Conservation (phyloP, 1,140 invertebrate genomes). For the Apolygus lucorum region DNA sequence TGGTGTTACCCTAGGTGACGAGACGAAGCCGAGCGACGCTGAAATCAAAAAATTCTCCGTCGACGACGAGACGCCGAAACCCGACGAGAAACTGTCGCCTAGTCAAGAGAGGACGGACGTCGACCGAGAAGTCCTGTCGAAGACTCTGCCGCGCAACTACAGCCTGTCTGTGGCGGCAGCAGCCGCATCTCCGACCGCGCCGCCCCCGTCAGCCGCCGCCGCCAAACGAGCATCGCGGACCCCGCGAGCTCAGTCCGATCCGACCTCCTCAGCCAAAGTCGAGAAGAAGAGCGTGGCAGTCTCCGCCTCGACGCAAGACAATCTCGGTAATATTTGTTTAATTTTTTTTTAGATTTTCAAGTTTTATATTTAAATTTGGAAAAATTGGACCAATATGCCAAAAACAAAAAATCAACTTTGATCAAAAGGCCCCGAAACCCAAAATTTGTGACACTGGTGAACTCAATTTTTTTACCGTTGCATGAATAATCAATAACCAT, state of each 20-base stretch:
- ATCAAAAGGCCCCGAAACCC: too few relatives aligned
- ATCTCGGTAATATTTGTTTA: constrained; percentile 20
- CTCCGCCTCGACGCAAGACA: constrained; percentile 27
- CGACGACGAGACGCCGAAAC: not conserved
- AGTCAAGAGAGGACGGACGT: constrained; percentile 21
- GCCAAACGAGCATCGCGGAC: constrained; percentile 7
- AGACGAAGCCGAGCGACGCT: not conserved
- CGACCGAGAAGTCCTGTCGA: constrained; percentile 22
- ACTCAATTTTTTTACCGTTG: too few relatives aligned
- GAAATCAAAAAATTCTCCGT: not conserved
- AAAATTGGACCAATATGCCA: too few relatives aligned
- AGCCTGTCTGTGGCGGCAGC: constrained; percentile 16
- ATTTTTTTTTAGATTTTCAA: not conserved
- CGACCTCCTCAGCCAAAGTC: constrained; percentile 28
- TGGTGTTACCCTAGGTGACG: not conserved
- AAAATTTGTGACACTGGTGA: too few relatives aligned
- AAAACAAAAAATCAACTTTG: too few relatives aligned
- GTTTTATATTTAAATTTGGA: too few relatives aligned
- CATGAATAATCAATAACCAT: too few relatives aligned
- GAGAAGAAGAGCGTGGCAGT: constrained; percentile 25
- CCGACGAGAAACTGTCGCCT: constrained; percentile 19
- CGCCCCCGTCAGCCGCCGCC: not conserved
- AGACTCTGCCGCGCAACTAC: constrained; percentile 31
- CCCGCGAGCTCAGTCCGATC: constrained; percentile 34
- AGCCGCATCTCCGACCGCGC: not conserved